Conservation (phyloP, 2,888 invertebrate species). For the Spatulosminthurus flaviceps region DNA sequence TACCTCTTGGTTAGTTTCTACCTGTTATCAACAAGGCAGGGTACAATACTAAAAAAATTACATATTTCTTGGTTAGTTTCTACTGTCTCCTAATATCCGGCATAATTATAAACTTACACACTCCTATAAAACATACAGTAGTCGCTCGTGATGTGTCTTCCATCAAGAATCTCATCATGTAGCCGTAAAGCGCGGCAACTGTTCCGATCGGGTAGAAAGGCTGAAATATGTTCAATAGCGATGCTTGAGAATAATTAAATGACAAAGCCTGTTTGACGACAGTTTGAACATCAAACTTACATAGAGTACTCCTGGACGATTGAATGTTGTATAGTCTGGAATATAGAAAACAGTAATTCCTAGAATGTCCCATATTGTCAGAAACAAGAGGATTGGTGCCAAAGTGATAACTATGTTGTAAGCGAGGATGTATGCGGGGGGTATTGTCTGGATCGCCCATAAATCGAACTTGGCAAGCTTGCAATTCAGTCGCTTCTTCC, state of each 20-base stretch:
- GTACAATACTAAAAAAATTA: too few species aligned
- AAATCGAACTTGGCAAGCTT: neutral
- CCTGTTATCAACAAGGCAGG: constrained; percentile 1
- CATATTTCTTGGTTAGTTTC: neutral
- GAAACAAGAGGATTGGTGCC: constrained; percentile 48
- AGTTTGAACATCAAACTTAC: constrained; percentile 11
- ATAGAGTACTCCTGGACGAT: constrained; percentile 54
- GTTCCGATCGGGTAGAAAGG: constrained; percentile 42
- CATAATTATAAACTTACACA: constrained; percentile 24
- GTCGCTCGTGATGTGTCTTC: constrained; percentile 32
- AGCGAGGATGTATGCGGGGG: neutral
- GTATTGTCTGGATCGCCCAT: constrained; percentile 33
- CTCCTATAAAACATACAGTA: constrained; percentile 23
- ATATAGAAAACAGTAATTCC: constrained; percentile 53
- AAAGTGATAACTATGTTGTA: constrained; percentile 22
- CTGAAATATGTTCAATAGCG: neutral
- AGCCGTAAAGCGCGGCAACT: constrained; percentile 34
- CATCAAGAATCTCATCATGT: constrained; percentile 42
- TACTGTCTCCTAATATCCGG: neutral
- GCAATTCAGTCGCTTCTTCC: neutral
- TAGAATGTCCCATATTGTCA: constrained; percentile 55
- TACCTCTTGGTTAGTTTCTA: neutral
- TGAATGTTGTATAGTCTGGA: constrained; percentile 51
- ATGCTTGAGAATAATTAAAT: too few species aligned
- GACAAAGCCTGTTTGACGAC: neutral